Base-by-base conservation (phyloP, 1,140 invertebrate genomes). In the Probaryconus sp. region DNA sequence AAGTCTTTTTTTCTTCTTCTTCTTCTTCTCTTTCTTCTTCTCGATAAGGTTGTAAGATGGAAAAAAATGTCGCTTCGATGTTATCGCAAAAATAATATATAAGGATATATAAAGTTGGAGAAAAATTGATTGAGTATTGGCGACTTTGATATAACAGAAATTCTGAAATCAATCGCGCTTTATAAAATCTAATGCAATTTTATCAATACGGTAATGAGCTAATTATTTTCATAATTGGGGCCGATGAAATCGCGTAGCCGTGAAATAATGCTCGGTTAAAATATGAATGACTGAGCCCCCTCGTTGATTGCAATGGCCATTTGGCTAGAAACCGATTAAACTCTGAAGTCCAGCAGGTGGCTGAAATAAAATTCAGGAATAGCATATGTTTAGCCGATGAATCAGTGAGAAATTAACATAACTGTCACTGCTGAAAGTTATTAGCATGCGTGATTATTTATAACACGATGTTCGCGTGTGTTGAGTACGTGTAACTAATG, bases 371-470 rank as follows among this genome's bases (percentile, higher is more conserved):
- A 82, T 70, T 58, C 35, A 47, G 30, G 67, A 43, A n/a, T 68
- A 67, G 73, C 85, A 86, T 86, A 85, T 86, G 85, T 83, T 85
- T 81, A 75, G 35, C 48, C 40, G 79, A 79, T 85, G 85, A 86
- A 86, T 86, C 84, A 86, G 84, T 76, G 77, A 69, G 67, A 65
- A 82, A 84, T 83, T 85, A 85, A 73, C 82, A 85, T 85, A 85
- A 80, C 79, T 83, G 83, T 82, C 80, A 71, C 71, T 75, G 70
- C 70, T 73, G 70, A 37, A 58, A 51, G 77, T 79, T 64, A 84
- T 86, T 84, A 84, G 80, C 83, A 81, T 84, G 79, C 55, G 17
- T 37, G 48, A 53, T 70, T 83, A 70, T 76, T 70, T 70, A 76
- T 30, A 53, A 35, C 26, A 20, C 35, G 58, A 30, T 45, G 38